These are phyloP conservation scores for Ips typographus DNA, from an alignment of 1,140 invertebrate genomes.

Conservation along the genomic window DNA sequence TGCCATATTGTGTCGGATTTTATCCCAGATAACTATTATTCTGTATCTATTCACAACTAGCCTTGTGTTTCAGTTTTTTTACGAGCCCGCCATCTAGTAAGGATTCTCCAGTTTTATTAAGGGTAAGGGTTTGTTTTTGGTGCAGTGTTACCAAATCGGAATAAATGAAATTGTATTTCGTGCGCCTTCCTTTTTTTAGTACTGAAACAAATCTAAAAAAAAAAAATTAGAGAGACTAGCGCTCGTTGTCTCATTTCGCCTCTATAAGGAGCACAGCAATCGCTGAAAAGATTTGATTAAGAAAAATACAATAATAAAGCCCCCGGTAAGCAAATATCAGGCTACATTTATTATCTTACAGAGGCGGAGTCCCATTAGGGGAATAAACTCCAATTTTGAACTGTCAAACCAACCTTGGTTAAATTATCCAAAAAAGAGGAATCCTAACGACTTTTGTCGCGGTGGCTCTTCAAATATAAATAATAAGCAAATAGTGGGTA, in stretches of 20 bases:
- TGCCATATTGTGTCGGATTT: too few species aligned
- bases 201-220: slow-evolving; percentile 8
- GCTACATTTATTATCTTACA: slow-evolving; percentile 11
- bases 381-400: background rate
- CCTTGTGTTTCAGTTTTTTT: too few species aligned
- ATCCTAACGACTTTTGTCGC: background rate
- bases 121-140: too few species aligned
- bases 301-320: slow-evolving; percentile 27
- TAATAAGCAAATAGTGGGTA: background rate
- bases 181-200: too few species aligned
- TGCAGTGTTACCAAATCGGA: too few species aligned
- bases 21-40: too few species aligned
- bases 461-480: background rate
- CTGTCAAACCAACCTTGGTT: background rate
- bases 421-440: background rate
- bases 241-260: slow-evolving; percentile 4
- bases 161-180: too few species aligned
- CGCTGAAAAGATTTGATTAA: slow-evolving; percentile 26
- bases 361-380: background rate
- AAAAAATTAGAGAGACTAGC: slow-evolving; percentile 6
- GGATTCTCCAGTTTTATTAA: too few species aligned
- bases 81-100: too few species aligned
- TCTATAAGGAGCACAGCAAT: slow-evolving; percentile 17
- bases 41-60: too few species aligned
- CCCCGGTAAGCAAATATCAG: slow-evolving; percentile 19